phyloP scores from a whole-genome alignment of 1,140 invertebrate genomes.

The Phymastichus coffea region DNA sequence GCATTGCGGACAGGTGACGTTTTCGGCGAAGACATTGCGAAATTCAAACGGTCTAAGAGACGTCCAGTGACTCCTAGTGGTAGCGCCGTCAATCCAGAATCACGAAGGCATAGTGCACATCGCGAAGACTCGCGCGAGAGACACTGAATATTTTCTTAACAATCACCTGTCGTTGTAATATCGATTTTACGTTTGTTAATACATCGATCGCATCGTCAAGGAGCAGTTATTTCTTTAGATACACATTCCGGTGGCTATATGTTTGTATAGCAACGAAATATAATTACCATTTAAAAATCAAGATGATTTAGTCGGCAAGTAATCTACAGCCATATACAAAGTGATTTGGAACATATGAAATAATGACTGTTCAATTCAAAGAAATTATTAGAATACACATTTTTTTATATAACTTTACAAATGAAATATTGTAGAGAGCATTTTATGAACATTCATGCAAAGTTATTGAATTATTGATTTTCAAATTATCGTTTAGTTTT shows the following conservation, averaged over 20 bases:
- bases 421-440: too few species aligned
- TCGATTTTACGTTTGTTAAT: background rate
- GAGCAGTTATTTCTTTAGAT: too few species aligned
- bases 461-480: too few species aligned
- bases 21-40: slow-evolving; percentile 95
- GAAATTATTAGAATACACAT: too few species aligned
- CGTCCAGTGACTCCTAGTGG: slow-evolving; percentile 62
- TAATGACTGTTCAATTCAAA: too few species aligned
- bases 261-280: background rate
- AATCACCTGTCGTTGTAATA: background rate
- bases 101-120: slow-evolving; percentile 62
- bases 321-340: too few species aligned
- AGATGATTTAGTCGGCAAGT: background rate
- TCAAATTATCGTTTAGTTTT: too few species aligned
- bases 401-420: too few species aligned
- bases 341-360: too few species aligned
- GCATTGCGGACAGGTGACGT: slow-evolving; percentile 94
- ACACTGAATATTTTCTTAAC: slow-evolving; percentile 36
- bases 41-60: slow-evolving; percentile 80
- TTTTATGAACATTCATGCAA: too few species aligned
- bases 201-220: too few species aligned
- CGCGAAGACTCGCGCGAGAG: slow-evolving; percentile 73
- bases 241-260: background rate
- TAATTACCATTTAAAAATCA: background rate
- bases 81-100: slow-evolving; percentile 46